Evolutionary conservation across 2,888 invertebrate genomes (phyloP), one percentile per base, ranked within the genome.

Genomic region (Neocrepidodera transversa): DNA sequence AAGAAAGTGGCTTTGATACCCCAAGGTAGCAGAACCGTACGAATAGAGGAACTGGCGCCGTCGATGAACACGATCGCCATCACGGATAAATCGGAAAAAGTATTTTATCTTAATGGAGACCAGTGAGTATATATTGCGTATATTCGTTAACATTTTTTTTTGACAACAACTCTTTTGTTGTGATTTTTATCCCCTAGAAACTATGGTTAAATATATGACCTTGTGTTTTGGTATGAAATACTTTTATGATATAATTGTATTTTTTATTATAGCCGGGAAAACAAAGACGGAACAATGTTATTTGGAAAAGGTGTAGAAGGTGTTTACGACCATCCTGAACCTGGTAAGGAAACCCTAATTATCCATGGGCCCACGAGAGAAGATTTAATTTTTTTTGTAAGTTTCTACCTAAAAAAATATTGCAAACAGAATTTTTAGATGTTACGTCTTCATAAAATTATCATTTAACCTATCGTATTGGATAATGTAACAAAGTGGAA

Each of bases 361-460:
- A 85, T 88, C 36, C 81, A 83, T 13, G 88, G 88, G 16, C 88
- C 88, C 0, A 79, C 86, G 26, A 83, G 82, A 67, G 84, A 86
- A 68, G 82, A 84, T 48, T 79, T 88, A 26, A 81, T 82, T 36
- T 79, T 88, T 63, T 85, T 84, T 78, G 86, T 86, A 76, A 80
- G 82, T 79, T n/a, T 23, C 23, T 23, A 23, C 3, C 3, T 23
- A 23, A 23, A 23, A 23, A 23, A 5, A 23, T 23, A 23, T 23
- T n/a, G n/a, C n/a, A n/a, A n/a, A n/a, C n/a, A n/a, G n/a, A n/a
- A n/a, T n/a, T n/a, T n/a, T n/a, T n/a, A n/a, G n/a, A n/a, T n/a
- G n/a, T n/a, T n/a, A n/a, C n/a, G n/a, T n/a, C n/a, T n/a, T n/a
- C n/a, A n/a, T n/a, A n/a, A n/a, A n/a, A n/a, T n/a, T n/a, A n/a